A percentile compares a stretch with the other conserved stretches of the same genome.
These are phyloP conservation scores for Leiothrix lutea DNA, from an alignment of 2,113 vertebrate genomes.

Conservation along the genomic window DNA sequence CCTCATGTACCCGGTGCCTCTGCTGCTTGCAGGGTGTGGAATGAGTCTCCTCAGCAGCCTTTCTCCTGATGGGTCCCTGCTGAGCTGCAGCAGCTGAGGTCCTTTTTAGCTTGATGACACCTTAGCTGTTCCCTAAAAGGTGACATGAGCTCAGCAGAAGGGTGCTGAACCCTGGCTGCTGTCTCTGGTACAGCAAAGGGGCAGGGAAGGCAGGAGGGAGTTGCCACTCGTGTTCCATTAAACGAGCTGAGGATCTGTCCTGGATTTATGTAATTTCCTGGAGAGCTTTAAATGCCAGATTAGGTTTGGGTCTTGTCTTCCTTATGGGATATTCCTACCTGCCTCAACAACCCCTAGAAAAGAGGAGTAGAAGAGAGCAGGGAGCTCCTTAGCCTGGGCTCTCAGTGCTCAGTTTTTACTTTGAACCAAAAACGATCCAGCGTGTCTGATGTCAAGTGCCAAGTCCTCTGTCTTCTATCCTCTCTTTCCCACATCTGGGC, in stretches of 20 bases:
- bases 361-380: not conserved
- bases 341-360: not conserved
- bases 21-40: not conserved
- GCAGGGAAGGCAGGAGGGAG: not conserved
- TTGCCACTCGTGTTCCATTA: not conserved
- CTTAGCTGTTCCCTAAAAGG: not conserved
- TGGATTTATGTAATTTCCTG: not conserved
- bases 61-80: not conserved
- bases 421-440: not conserved
- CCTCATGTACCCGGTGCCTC: fast-evolving
- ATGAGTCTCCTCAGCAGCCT: not conserved
- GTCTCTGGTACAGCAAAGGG: not conserved
- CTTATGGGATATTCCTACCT: not conserved
- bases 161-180: not conserved
- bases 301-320: not conserved
- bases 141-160: not conserved
- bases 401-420: not conserved
- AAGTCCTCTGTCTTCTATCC: not conserved
- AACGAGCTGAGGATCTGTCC: not conserved
- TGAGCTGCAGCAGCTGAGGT: not conserved
- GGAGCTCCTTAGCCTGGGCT: not conserved
- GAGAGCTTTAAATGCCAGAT: not conserved
- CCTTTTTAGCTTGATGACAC: not conserved
- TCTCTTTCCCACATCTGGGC: not conserved
- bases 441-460: fast-evolving